These are phyloP conservation scores for Betta splendens DNA, from an alignment of 2,797 vertebrate species.

Conservation along the genomic window DNA sequence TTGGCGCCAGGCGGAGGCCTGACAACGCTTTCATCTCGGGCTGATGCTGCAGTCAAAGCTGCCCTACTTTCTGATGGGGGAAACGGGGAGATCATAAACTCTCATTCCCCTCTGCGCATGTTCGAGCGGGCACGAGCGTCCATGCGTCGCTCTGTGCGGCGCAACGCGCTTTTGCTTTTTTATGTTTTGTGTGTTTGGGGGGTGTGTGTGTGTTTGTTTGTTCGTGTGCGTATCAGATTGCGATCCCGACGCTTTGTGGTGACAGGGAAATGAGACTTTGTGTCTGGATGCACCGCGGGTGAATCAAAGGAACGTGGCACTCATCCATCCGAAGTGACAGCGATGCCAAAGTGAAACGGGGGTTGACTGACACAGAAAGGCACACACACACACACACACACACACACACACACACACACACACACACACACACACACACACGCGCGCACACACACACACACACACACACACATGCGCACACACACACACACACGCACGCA, in stretches of 20 bases:
- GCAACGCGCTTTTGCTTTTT: too few species aligned
- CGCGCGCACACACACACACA: constrained; percentile 31
- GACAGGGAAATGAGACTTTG: constrained; percentile 75
- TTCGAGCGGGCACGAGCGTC: constrained; percentile 15
- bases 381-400: constrained; percentile 11
- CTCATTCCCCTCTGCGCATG: constrained; percentile 64
- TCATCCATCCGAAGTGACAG: constrained; percentile 76
- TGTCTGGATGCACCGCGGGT: constrained; percentile 67
- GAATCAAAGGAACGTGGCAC: constrained; percentile 73
- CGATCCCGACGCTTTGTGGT: constrained; percentile 67
- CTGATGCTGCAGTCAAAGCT: constrained; percentile 78
- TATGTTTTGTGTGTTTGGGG: constrained; percentile 2
- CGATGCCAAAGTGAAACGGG: constrained; percentile 71
- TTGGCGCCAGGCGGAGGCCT: constrained; percentile 70
- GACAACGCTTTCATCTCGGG: constrained; percentile 75
- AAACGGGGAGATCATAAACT: constrained; percentile 72
- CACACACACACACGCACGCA: constrained; percentile 16
- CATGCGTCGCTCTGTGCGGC: constrained; percentile 22
- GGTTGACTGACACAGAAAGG: constrained; percentile 67
- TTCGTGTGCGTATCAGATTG: constrained; percentile 58
- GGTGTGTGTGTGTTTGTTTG: constrained; percentile 35
- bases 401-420: constrained; percentile 4
- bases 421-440: constrained; percentile 30
- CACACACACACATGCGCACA: constrained; percentile 30
- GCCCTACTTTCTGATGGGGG: constrained; percentile 79